Evolutionary conservation across 1,140 invertebrate genomes (phyloP).

Genomic region (Rhyacophila brunnea): DNA sequence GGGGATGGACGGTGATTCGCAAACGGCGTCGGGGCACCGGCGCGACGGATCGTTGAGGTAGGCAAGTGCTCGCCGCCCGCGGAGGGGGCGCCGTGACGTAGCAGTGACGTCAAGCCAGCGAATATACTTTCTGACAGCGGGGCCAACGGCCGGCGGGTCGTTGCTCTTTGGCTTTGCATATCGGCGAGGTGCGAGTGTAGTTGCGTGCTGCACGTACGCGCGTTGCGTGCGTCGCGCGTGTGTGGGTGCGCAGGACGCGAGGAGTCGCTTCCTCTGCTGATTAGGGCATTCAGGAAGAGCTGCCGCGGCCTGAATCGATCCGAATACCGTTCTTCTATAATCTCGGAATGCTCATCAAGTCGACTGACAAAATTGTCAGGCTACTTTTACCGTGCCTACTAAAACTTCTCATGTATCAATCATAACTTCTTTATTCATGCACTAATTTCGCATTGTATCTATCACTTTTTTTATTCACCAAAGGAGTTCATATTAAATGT

Average conservation of each 20-base stretch:
- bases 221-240: not conserved
- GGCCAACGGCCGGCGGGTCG: slow-evolving; percentile 31
- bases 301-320: slow-evolving; percentile 16
- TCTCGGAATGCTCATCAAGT: too few relatives aligned
- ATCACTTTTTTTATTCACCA: too few relatives aligned
- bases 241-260: slow-evolving; percentile 7
- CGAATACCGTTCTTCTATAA: slow-evolving; percentile 21
- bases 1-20: not conserved
- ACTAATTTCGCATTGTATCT: too few relatives aligned
- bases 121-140: slow-evolving; percentile 25
- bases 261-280: slow-evolving; percentile 17
- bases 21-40: not conserved
- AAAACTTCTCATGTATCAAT: too few relatives aligned
- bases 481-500: too few relatives aligned
- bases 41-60: slow-evolving; percentile 19
- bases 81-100: slow-evolving; percentile 15
- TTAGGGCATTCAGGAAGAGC: slow-evolving; percentile 23
- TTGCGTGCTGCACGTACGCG: not conserved
- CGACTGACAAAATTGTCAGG: too few relatives aligned
- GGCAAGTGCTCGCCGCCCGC: slow-evolving; percentile 9
- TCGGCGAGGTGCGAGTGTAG: slow-evolving; percentile 8
- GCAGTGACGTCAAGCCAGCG: slow-evolving; percentile 19
- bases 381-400: too few relatives aligned
- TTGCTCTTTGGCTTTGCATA: slow-evolving; percentile 34
- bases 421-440: too few relatives aligned